Evolutionary conservation across 2,888 invertebrate genomes (phyloP).

Genomic region (Phasia obesa): DNA sequence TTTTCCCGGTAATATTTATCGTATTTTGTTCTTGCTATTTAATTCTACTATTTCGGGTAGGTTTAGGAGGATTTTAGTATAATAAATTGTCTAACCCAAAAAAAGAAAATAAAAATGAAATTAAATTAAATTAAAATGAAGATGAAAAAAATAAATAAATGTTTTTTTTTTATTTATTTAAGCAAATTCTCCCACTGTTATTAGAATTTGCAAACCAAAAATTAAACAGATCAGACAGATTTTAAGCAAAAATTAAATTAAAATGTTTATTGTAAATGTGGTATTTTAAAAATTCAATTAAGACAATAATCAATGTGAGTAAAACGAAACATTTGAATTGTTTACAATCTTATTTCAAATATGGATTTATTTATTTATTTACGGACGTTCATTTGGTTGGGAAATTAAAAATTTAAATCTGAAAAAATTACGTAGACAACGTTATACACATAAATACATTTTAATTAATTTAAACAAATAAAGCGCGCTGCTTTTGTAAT

Average conservation of each 20-base stretch:
- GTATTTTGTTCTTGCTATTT: too few relatives aligned
- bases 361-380: constrained; percentile 31
- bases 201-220: not conserved
- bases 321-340: constrained; percentile 10
- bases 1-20: too few relatives aligned
- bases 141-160: too few relatives aligned
- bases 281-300: constrained; percentile 32
- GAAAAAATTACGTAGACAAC: constrained; percentile 21
- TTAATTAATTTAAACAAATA: constrained; percentile 38
- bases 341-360: constrained; percentile 4
- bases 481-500: not conserved
- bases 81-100: too few relatives aligned
- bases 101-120: too few relatives aligned
- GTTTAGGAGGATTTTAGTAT: too few relatives aligned
- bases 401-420: constrained; percentile 2
- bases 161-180: too few relatives aligned
- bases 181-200: not conserved
- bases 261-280: constrained; percentile 48
- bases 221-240: too few relatives aligned
- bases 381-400: constrained; percentile 4
- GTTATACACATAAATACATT: constrained; percentile 37
- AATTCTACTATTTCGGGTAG: too few relatives aligned
- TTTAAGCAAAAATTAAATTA: not conserved
- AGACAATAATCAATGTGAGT: constrained; percentile 24
- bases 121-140: too few relatives aligned